phyloP scores from a whole-genome alignment of 2,888 invertebrate genomes.

The Lasiommata megera region DNA sequence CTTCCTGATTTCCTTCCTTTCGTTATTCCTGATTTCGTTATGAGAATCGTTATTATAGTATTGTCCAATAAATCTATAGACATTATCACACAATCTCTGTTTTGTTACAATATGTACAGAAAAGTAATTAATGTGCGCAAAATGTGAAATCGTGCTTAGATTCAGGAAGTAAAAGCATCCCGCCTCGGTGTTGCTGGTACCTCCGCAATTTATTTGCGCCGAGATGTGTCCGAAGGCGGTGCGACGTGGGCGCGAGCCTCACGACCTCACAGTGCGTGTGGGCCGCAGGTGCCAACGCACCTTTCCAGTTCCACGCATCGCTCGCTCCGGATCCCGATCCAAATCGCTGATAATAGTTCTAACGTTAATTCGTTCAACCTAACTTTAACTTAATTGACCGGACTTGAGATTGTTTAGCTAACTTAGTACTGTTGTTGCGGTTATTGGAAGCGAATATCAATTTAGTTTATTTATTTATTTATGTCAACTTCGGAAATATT shows the following conservation, averaged over 20 bases:
- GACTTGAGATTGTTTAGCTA: no score
- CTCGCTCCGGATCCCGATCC: conserved; percentile 26
- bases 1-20: no score
- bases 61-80: not conserved
- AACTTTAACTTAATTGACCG: no score
- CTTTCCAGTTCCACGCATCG: conserved; percentile 53
- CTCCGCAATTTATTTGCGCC: conserved; percentile 24
- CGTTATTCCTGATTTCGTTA: no score
- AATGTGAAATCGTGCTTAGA: conserved; percentile 5
- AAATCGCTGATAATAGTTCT: conserved; percentile 27
- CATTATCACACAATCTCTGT: not conserved
- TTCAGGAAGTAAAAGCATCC: conserved; percentile 29
- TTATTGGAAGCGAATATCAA: no score
- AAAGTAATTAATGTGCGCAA: conserved; percentile 8
- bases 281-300: conserved; percentile 76
- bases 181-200: conserved; percentile 10
- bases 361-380: not conserved
- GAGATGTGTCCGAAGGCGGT: conserved; percentile 39
- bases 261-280: conserved; percentile 65
- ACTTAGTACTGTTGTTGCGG: no score
- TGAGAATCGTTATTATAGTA: not conserved
- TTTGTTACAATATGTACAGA: not conserved
- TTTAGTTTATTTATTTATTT: no score
- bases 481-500: no score
- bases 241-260: conserved; percentile 47